Percentiles rank a stretch among this genome's conserved stretches.
These are phyloP conservation scores for Ladona fulva DNA, from an alignment of 1,140 invertebrate species.

Conservation along the genomic window DNA sequence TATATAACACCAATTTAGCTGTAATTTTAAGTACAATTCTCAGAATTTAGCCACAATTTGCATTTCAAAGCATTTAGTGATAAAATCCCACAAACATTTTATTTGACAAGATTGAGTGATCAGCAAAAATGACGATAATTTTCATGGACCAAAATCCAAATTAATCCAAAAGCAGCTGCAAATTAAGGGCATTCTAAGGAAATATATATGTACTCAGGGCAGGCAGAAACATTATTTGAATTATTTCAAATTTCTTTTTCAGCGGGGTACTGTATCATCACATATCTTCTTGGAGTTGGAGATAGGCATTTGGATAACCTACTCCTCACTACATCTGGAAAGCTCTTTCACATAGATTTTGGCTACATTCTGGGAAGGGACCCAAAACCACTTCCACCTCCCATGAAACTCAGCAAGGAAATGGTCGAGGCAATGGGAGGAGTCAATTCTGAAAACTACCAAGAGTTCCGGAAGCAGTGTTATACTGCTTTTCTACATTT, in stretches of 20 bases:
- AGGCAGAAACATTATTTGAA: no score
- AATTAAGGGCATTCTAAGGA: no score
- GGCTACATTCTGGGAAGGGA: slow-evolving; percentile 97
- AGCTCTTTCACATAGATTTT: slow-evolving; percentile 98
- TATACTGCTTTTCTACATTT: slow-evolving; percentile 95
- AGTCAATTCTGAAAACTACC: slow-evolving; percentile 82
- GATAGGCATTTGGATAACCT: slow-evolving; percentile 98
- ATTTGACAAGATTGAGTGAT: no score
- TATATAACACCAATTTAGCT: no score
- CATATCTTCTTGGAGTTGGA: slow-evolving; percentile 93
- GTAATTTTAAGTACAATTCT: no score
- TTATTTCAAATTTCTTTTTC: slow-evolving; percentile 31
- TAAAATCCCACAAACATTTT: no score
- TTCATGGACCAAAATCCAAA: no score
- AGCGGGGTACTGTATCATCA: slow-evolving; percentile 98
- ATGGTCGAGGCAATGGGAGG: slow-evolving; percentile 99
- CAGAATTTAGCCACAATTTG: no score
- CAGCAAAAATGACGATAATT: no score
- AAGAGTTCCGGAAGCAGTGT: slow-evolving; percentile 89
- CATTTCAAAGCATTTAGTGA: no score
- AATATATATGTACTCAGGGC: no score
- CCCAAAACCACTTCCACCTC: slow-evolving; percentile 94
- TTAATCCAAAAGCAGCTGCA: no score
- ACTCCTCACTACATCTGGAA: slow-evolving; percentile 78
- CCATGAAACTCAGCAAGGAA: slow-evolving; percentile 97